Conservation (phyloP, 2,797 vertebrate species). For the Phylloscopus collybita region DNA sequence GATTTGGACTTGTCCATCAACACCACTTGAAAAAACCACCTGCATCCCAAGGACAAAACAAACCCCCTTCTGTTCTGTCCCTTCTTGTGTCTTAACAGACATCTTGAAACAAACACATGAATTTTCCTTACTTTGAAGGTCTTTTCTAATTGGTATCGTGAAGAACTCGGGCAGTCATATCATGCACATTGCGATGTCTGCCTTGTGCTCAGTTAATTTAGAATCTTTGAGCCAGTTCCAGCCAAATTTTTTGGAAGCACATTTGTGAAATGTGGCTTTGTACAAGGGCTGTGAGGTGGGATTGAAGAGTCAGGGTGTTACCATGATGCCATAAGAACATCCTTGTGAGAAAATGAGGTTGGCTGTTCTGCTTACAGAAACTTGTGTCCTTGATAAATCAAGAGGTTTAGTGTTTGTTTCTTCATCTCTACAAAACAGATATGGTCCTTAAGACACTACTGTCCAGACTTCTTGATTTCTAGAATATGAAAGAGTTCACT, state of each 20-base stretch:
- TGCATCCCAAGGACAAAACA: background rate
- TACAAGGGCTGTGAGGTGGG: background rate
- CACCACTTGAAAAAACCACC: background rate
- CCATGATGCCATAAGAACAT: background rate
- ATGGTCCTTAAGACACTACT: background rate
- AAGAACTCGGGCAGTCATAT: background rate
- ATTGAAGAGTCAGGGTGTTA: background rate
- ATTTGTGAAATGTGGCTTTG: background rate
- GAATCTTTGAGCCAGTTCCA: background rate
- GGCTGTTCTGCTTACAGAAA: background rate
- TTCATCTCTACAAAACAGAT: background rate
- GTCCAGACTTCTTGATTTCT: background rate
- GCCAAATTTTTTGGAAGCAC: background rate
- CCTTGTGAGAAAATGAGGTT: background rate
- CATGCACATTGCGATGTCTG: rapidly evolving
- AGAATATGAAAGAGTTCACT: background rate
- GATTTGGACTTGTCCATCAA: background rate
- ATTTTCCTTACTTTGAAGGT: background rate
- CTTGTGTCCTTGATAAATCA: background rate
- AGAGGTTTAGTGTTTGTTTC: background rate
- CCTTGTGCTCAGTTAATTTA: background rate
- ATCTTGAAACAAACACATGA: background rate
- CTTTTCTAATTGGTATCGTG: background rate
- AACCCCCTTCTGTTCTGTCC: background rate
- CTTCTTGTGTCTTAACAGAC: rapidly evolving